A percentile compares a stretch with the other conserved stretches of the same genome.
Conservation (phyloP, 2,797 vertebrate species). For the Thalassophryne amazonica region DNA sequence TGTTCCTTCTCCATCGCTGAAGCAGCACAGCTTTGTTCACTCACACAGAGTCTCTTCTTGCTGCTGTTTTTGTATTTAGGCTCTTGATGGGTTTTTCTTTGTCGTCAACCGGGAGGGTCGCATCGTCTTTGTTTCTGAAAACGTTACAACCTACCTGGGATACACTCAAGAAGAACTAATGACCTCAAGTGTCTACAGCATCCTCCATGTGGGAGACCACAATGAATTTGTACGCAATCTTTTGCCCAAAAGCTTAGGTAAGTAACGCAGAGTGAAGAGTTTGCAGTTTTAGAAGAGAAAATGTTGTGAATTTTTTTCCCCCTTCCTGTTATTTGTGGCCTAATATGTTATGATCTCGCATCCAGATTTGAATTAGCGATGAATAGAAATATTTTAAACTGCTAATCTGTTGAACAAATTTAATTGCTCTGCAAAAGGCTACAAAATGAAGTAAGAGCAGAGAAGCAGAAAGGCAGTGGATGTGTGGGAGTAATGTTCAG, state of each 20-base stretch:
- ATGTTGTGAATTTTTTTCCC: too few species aligned
- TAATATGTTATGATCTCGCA: too few species aligned
- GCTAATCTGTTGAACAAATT: too few species aligned
- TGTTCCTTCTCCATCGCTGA: neutral
- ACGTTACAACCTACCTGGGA: conserved; percentile 91
- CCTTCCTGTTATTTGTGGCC: too few species aligned
- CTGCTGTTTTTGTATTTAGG: conserved; percentile 65
- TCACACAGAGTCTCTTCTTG: neutral
- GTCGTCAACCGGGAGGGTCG: conserved; percentile 95
- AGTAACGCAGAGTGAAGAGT: conserved; percentile 43
- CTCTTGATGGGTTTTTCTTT: conserved; percentile 94
- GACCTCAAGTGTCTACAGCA: conserved; percentile 95
- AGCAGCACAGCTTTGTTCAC: neutral
- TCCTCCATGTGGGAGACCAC: conserved; percentile 94
- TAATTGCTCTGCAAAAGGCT: neutral
- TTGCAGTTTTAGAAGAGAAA: neutral
- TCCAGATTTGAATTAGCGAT: too few species aligned
- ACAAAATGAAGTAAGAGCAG: neutral
- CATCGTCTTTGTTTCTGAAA: conserved; percentile 93
- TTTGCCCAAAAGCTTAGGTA: conserved; percentile 93
- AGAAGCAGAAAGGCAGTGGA: neutral
- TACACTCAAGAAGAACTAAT: conserved; percentile 94
- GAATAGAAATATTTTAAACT: too few species aligned
- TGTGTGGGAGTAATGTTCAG: too few species aligned
- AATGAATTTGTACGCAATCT: conserved; percentile 94